phyloP scores from a whole-genome alignment of 1,140 invertebrate species.

The Neodiprion fabricii region DNA sequence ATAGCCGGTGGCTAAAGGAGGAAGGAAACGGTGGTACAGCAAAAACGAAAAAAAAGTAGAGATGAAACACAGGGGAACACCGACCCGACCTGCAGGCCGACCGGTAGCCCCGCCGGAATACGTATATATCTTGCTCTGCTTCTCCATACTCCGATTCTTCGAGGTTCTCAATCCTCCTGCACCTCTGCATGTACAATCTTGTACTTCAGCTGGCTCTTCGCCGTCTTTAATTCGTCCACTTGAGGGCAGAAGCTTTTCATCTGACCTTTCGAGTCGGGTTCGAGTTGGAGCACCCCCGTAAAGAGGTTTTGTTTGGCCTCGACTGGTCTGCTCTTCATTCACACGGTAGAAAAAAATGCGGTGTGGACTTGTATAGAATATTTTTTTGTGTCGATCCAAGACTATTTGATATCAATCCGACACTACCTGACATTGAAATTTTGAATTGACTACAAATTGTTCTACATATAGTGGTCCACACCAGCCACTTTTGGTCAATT shows the following conservation, averaged over 20 bases:
- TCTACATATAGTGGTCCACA: no score
- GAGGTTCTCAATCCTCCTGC: slow-evolving; percentile 46
- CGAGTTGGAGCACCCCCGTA: background rate
- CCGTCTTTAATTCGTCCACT: background rate
- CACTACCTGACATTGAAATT: no score
- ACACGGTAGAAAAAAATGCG: no score
- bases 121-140: slow-evolving; percentile 51
- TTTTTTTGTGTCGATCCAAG: no score
- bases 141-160: slow-evolving; percentile 45
- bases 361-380: no score
- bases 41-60: slow-evolving; percentile 47
- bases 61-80: slow-evolving; percentile 49
- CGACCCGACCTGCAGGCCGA: slow-evolving; percentile 53
- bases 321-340: no score
- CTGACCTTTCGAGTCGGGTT: background rate
- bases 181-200: background rate
- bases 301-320: no score
- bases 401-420: no score
- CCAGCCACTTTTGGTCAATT: no score
- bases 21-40: slow-evolving; percentile 30
- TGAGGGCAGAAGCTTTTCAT: background rate
- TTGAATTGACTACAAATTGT: no score
- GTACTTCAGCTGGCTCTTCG: background rate
- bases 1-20: background rate
- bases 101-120: slow-evolving; percentile 50